Percentiles rank a stretch among this genome's conserved stretches.
Evolutionary conservation across 2,888 invertebrate species (phyloP).

Genomic region (Microplitis deprimator): DNA sequence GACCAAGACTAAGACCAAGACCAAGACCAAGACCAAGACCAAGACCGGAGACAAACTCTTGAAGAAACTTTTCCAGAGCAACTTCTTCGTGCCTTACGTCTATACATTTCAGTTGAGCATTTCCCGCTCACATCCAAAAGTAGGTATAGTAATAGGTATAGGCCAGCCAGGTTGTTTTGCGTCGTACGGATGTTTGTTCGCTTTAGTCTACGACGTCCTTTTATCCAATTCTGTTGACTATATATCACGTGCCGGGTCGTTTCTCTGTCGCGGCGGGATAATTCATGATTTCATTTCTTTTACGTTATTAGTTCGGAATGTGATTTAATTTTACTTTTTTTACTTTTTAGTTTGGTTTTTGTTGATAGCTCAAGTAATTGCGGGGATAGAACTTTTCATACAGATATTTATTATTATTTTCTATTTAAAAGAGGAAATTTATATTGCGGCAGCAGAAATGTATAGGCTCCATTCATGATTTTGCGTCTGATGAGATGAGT

Average conservation of each 20-base stretch:
- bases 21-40: not conserved
- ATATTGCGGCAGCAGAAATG: not conserved
- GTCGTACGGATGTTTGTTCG: constrained; percentile 11
- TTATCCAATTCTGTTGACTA: constrained; percentile 33
- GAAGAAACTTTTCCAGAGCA: constrained; percentile 32
- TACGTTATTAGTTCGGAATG: constrained; percentile 17
- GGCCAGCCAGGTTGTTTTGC: constrained; percentile 6
- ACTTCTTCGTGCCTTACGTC: constrained; percentile 24
- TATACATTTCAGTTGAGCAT: constrained; percentile 1
- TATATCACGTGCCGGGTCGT: constrained; percentile 1
- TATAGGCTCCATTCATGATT: not conserved
- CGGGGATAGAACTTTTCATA: not conserved
- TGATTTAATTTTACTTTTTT: constrained; percentile 27
- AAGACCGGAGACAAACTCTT: constrained; percentile 39
- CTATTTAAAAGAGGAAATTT: not conserved
- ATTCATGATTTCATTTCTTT: constrained; percentile 36
- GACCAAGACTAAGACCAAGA: not conserved
- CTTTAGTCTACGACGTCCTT: constrained; percentile 2
- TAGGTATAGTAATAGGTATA: not conserved
- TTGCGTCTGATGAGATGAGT: not conserved
- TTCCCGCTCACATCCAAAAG: not conserved
- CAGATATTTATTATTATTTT: constrained; percentile 3
- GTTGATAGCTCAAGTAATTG: constrained; percentile 23
- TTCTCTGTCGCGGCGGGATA: constrained; percentile 11
- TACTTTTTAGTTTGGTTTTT: constrained; percentile 27